These are phyloP conservation scores for Trachythela sp. DNA, from an alignment of 64 coral and sea anemone species.

Conservation along the genomic window DNA sequence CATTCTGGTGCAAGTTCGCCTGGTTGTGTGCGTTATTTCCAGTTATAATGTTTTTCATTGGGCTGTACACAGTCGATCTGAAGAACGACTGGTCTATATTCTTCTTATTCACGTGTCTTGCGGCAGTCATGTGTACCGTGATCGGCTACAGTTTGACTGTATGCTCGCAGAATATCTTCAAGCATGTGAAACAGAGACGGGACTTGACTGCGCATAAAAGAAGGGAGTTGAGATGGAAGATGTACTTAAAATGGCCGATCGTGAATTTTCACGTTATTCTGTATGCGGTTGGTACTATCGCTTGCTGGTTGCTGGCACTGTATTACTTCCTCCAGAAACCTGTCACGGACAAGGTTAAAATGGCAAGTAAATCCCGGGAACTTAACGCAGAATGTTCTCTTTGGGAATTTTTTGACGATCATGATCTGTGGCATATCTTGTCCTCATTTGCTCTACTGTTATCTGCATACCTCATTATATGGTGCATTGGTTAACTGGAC, in stretches of 20 bases:
- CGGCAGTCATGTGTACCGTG: background rate
- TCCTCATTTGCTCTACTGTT: constrained; percentile 62
- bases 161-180: constrained; percentile 2
- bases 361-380: constrained; percentile 46
- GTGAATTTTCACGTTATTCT: constrained; percentile 41
- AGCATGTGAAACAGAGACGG: background rate
- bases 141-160: background rate
- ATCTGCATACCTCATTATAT: constrained; percentile 51
- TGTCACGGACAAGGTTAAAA: constrained; percentile 46
- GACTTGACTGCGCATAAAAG: background rate
- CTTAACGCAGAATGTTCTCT: constrained; percentile 57
- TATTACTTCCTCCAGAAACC: constrained; percentile 44
- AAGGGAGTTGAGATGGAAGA: background rate
- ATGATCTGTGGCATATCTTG: constrained; percentile 68
- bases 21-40: background rate
- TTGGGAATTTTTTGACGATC: constrained; percentile 52
- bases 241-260: background rate
- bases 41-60: background rate
- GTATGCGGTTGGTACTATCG: background rate
- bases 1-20: background rate
- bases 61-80: background rate
- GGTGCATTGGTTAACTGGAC: background rate
- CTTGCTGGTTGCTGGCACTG: background rate
- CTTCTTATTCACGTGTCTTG: constrained; percentile 5
- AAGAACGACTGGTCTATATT: background rate